Percentiles rank a stretch among this genome's conserved stretches.
Evolutionary conservation across 2,888 invertebrate genomes (phyloP).

Genomic region (Cancer borealis): DNA sequence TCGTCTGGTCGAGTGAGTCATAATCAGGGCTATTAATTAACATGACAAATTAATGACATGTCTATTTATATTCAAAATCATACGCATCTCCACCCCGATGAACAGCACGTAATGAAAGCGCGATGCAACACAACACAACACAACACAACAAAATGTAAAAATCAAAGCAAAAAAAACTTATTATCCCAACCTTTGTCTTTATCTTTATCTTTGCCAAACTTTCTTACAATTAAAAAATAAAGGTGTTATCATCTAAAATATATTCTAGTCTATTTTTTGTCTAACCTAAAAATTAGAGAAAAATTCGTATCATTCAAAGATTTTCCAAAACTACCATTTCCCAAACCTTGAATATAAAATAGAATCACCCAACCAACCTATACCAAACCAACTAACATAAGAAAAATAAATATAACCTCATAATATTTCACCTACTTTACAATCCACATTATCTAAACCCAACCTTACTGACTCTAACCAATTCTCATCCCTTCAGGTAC

Average conservation of each 20-base stretch:
- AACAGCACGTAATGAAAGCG: neutral
- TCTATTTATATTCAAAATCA: neutral
- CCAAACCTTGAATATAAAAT: no score
- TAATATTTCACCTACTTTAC: no score
- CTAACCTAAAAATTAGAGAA: no score
- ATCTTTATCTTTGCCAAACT: neutral
- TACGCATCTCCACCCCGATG: neutral
- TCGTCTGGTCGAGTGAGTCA: constrained; percentile 1
- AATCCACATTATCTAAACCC: neutral
- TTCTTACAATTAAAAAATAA: neutral
- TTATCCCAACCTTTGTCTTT: neutral
- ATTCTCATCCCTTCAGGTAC: constrained; percentile 85
- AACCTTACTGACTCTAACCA: neutral
- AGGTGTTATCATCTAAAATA: neutral
- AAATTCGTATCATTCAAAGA: no score
- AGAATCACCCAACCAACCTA: no score
- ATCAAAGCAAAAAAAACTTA: neutral
- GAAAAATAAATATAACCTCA: no score
- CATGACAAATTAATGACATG: constrained; percentile 23
- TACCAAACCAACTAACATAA: no score
- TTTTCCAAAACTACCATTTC: no score
- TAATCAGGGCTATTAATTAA: constrained; percentile 29
- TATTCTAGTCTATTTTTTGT: neutral
- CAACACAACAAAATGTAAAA: neutral
- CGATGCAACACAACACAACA: neutral